These are phyloP conservation scores for Albula goreensis DNA, from an alignment of 2,113 vertebrate species.

Conservation along the genomic window DNA sequence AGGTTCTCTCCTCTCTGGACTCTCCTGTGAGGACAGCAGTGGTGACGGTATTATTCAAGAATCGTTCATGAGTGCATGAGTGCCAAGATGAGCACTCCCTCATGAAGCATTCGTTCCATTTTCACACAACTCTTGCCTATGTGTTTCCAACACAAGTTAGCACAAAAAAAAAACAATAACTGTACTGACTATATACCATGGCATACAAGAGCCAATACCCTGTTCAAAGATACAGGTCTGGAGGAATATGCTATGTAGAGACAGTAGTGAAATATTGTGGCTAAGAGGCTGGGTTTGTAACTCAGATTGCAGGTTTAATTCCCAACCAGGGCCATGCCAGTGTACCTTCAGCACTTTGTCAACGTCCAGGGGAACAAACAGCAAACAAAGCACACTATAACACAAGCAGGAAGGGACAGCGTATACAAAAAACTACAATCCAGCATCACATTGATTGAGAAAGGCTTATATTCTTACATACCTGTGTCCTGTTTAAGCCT, in stretches of 20 bases:
- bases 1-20: slow-evolving; percentile 90
- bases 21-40: slow-evolving; percentile 72
- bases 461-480: slow-evolving; percentile 20
- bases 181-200: too few species aligned
- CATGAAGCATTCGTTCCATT: background rate
- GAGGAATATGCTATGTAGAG: too few species aligned
- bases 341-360: too few species aligned
- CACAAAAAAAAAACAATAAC: background rate
- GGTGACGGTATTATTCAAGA: slow-evolving; percentile 18
- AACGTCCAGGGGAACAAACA: too few species aligned
- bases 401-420: background rate
- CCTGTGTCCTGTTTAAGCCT: background rate
- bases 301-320: too few species aligned
- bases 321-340: too few species aligned
- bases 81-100: background rate
- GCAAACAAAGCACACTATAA: background rate
- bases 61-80: background rate
- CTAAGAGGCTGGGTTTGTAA: too few species aligned
- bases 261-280: too few species aligned
- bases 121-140: background rate
- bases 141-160: background rate
- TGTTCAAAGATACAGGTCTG: too few species aligned
- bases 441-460: background rate
- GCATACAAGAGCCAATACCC: too few species aligned
- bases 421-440: background rate